Base-by-base conservation (phyloP, 2,888 invertebrate genomes). In the Cephonodes hylas region DNA sequence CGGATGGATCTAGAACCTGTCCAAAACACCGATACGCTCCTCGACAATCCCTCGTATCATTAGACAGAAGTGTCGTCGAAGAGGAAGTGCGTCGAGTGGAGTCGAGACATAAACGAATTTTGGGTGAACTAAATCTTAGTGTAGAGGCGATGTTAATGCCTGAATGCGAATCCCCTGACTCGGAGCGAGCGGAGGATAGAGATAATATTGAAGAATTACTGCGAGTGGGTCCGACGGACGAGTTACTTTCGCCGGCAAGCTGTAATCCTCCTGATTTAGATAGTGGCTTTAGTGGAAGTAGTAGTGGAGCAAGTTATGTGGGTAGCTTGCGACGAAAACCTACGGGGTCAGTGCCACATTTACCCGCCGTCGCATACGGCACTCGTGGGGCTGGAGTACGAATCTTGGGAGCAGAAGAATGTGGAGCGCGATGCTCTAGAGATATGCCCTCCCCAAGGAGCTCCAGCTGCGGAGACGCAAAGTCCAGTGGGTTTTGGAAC, bases 61-160 rank as follows among this genome's bases (percentile, higher is more conserved):
- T 95, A 63, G 94, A 95, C 78, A 94, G 95, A 80, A 95, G 94
- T 75, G 93, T 96, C 63, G 95, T 97, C 42, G 96, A 96, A 79
- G 97, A 97, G 83, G 97, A 97, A 87, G 95, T 97, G 61, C 94
- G 96, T 59, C 93, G 96, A 69, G 97, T 97, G 58, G 97, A 97
- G 84, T 96, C 95, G 67, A 94, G 96, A 62, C 97, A 97, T 87
- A 95, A 95, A 74, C 93, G 96, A 79, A 96, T 97, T 71, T 93
- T 97, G 67, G 97, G 96, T 48, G 97, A 97, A 85, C 91, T 97
- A 64, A 97, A 97, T 93, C 93, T 97, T 65, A 96, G 97, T 73
- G 96, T 96, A 48, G 97, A 97, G 89, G 97, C 96, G 53, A 97
- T 97, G 97, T 88, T 97, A 69, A 97, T 97, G 97, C 97, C 97